These are phyloP conservation scores for Calycopis cecrops DNA, from an alignment of 1,140 invertebrate genomes.

Conservation along the genomic window DNA sequence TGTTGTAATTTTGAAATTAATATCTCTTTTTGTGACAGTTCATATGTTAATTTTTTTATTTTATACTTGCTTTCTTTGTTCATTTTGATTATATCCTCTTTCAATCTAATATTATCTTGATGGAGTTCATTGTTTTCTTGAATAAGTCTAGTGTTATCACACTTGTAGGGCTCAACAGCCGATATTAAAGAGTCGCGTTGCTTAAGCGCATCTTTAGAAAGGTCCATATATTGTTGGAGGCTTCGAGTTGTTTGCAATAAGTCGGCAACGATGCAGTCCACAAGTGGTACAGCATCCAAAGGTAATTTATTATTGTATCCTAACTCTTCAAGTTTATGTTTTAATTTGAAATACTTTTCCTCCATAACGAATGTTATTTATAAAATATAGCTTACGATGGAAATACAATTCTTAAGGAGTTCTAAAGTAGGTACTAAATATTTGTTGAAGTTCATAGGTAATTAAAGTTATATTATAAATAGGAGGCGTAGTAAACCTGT, in stretches of 20 bases:
- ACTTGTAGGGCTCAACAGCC: conserved; percentile 81
- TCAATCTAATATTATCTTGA: conserved; percentile 78
- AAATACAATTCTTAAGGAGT: too few relatives aligned
- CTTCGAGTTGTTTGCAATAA: conserved; percentile 86
- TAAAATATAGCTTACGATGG: background rate
- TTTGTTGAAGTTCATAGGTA: too few relatives aligned
- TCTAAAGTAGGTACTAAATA: too few relatives aligned
- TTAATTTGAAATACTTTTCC: conserved; percentile 56
- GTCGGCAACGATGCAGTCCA: conserved; percentile 85
- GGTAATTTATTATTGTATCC: conserved; percentile 85
- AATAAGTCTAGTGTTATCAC: conserved; percentile 81
- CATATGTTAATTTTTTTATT: conserved; percentile 54
- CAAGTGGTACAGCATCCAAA: conserved; percentile 82
- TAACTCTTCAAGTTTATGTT: conserved; percentile 69
- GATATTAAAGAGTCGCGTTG: conserved; percentile 77
- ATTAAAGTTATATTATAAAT: too few relatives aligned
- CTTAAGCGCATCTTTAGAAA: conserved; percentile 79
- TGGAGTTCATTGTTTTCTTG: conserved; percentile 84
- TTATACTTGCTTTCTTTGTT: conserved; percentile 52
- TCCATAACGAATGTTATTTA: conserved; percentile 36
- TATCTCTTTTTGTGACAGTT: conserved; percentile 53
- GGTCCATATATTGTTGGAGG: conserved; percentile 85
- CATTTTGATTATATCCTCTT: conserved; percentile 74
- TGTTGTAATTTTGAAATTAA: conserved; percentile 61
- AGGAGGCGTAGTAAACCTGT: too few relatives aligned